These are phyloP conservation scores for Lagodon rhomboides DNA, from an alignment of 2,797 vertebrate species.

Conservation along the genomic window DNA sequence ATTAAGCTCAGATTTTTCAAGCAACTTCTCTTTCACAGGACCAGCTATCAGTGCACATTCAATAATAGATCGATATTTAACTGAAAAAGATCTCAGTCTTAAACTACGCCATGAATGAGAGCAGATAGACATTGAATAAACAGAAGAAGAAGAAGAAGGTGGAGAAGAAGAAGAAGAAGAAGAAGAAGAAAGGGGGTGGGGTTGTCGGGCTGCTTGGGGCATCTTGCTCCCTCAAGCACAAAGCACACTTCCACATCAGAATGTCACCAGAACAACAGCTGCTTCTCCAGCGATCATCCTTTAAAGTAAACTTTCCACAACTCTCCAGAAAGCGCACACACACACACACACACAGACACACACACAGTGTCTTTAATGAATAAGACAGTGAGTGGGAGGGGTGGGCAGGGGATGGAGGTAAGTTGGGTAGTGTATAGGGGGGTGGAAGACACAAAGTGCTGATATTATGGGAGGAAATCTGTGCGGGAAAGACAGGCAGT, in stretches of 20 bases:
- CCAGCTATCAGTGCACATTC: constrained; percentile 38
- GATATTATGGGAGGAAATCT: constrained; percentile 79
- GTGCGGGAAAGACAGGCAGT: constrained; percentile 82
- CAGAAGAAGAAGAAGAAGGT: constrained; percentile 17
- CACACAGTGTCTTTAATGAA: constrained; percentile 61
- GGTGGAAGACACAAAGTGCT: constrained; percentile 65
- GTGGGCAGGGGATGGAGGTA: constrained; percentile 13
- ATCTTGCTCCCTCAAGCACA: constrained; percentile 69
- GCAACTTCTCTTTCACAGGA: constrained; percentile 2
- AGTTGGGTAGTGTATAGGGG: constrained; percentile 35
- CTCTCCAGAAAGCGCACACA: constrained; percentile 60
- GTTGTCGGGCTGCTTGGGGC: constrained; percentile 46
- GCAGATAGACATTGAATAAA: background rate
- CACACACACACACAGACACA: constrained; percentile 32
- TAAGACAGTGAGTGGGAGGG: constrained; percentile 45
- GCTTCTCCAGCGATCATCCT: constrained; percentile 68
- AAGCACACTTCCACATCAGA: constrained; percentile 76
- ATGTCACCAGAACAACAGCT: constrained; percentile 82
- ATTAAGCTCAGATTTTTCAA: constrained; percentile 14
- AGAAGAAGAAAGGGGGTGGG: background rate
- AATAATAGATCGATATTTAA: constrained; percentile 69
- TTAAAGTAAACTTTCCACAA: constrained; percentile 84
- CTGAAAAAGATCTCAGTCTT: constrained; percentile 37
- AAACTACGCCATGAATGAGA: constrained; percentile 43
- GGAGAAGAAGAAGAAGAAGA: constrained; percentile 16